Base-by-base conservation (phyloP, 2,888 invertebrate genomes). In the Drosophila peninsularis region DNA sequence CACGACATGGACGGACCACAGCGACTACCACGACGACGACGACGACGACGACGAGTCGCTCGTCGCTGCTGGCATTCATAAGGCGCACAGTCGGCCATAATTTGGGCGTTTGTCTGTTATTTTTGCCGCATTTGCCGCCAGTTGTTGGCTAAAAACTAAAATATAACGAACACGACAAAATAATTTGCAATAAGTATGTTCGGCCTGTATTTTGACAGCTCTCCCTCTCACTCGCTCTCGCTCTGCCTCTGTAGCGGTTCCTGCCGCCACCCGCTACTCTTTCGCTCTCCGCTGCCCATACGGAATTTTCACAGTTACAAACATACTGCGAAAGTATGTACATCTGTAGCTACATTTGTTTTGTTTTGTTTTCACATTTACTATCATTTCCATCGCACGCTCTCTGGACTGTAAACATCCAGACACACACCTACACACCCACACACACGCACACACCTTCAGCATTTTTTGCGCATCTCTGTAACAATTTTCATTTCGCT, bases 21-120 rank as follows among this genome's bases (percentile, higher is more conserved):
- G n/a, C n/a, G n/a, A n/a, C n/a, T n/a, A n/a, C n/a, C n/a, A n/a
- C 34, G n/a, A 37, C 39, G 0, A 39, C 39, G 6, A 27, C n/a
- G 47, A 30, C 32, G 56, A 45, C 42, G 45, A 24, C 45, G 56
- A 32, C 60, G 49, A 36, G 37, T 39, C 30, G 53, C 10, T 52
- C 52, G 37, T 24, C 24, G 70, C 57, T 27, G 70, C 57, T 27
- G 56, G 27, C 54, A 19, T 50, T 71, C 72, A 60, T 67, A 47
- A 67, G 55, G 60, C 79, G 49, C 79, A 36, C 69, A 24, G 72
- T 67, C 74, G 75, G 58, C 66, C 69, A 85, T 81, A 82, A 81
- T 82, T 80, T 80, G 67, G 71, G 60, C 81, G 62, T 81, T 87
- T 66, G 72, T 72, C 80, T 72, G 67, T 83, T 80, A 69, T 80